Percentiles rank a stretch among this genome's conserved stretches.
Evolutionary conservation across 2,888 invertebrate species (phyloP).

Genomic region (Conomelus anceps): DNA sequence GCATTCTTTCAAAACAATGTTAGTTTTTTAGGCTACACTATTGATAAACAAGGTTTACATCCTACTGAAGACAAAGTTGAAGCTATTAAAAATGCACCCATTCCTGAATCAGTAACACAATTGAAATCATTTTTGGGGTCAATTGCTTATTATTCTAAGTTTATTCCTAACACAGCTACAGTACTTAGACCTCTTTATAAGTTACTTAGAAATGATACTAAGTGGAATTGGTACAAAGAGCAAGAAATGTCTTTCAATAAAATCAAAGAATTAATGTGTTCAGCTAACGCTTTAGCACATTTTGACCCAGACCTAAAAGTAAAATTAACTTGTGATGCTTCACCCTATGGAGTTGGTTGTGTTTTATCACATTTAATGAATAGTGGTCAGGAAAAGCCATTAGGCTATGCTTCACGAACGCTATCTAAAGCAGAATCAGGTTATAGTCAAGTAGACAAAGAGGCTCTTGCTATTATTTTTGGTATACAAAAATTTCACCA

Average conservation of each 20-base stretch:
- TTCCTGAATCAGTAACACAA: background rate
- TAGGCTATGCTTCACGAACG: conserved; percentile 13
- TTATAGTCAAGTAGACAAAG: conserved; percentile 5
- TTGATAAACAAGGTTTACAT: background rate
- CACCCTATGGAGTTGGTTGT: background rate
- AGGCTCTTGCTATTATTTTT: conserved; percentile 2
- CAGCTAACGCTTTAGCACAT: background rate
- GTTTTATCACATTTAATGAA: background rate
- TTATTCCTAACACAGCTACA: background rate
- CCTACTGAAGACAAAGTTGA: background rate
- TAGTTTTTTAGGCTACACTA: background rate
- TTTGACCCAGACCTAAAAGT: background rate
- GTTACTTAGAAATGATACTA: background rate
- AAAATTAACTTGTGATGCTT: background rate
- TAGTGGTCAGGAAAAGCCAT: conserved; percentile 2
- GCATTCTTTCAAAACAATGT: conserved; percentile 30
- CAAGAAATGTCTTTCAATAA: background rate
- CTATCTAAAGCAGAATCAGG: background rate
- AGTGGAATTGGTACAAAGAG: background rate
- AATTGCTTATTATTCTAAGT: conserved; percentile 8
- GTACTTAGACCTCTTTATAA: background rate
- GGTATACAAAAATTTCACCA: background rate
- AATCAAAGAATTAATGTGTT: background rate
- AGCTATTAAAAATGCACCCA: background rate
- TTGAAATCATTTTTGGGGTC: background rate